Base-by-base conservation (phyloP, 35 echinoderm and acorn worm species). In the Acanthaster planci region DNA sequence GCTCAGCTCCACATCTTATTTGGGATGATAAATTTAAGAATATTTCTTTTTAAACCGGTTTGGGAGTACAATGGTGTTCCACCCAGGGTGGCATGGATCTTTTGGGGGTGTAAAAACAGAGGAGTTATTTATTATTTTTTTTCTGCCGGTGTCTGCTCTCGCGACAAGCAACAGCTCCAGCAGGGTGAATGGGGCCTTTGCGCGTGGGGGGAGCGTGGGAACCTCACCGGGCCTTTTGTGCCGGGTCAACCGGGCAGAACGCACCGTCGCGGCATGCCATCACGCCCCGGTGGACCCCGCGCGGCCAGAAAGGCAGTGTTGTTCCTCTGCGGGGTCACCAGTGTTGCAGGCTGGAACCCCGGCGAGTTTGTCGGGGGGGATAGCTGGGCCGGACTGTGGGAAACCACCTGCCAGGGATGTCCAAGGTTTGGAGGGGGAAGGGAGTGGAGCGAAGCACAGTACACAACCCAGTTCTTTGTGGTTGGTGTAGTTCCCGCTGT, bases 141-240 rank as follows among this genome's bases (percentile, higher is more conserved):
- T 47, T 47, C 4, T 4, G 42, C 4, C 42, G 42, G 42, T 47
- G 12, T 6, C 42, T 47, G 42, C n/a, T n/a, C n/a, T n/a, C n/a
- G n/a, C n/a, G n/a, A n/a, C n/a, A n/a, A n/a, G 42, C 42, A 47
- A 47, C 42, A 47, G 12, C 42, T 6, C 42, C 42, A 12, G 42
- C 4, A 12, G 42, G 42, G 4, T 72, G 64, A 72, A 72, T 72
- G 30, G 64, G 64, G 3, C 29, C 26, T 10, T 21, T 47, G 42
- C 64, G 64, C 64, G 64, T 72, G 64, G 64, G 64, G 64, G 34
- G 64, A 72, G 64, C 64, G 64, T 72, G 64, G 64, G 64, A 72
- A 72, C 64, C 30, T 72, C 26, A 34, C 29, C 8, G 64, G 64
- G 64, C 26, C 26, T 30, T 72, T 72, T 72, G 64, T 72, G 29